These are phyloP conservation scores for Aspidapion aeneum DNA, from an alignment of 2,888 invertebrate species.

Conservation along the genomic window DNA sequence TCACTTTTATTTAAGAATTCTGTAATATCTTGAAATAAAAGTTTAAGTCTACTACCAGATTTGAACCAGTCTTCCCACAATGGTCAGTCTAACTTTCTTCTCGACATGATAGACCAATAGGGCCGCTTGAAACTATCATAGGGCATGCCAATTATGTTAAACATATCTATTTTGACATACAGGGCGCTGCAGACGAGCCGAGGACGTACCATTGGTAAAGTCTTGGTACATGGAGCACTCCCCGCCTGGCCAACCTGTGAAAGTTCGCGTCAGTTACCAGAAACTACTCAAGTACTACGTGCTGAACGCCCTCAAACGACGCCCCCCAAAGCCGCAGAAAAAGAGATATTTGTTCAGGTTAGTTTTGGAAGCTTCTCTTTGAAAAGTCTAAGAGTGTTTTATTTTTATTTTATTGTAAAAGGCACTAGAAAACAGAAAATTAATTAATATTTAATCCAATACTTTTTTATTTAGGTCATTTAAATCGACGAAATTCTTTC, in stretches of 20 bases:
- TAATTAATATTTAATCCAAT: too few species aligned
- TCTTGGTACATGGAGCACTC: constrained; percentile 96
- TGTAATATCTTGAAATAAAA: too few species aligned
- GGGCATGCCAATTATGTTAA: too few species aligned
- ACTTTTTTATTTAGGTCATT: constrained; percentile 90
- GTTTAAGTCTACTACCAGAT: too few species aligned
- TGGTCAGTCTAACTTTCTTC: too few species aligned
- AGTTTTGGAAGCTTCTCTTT: neutral
- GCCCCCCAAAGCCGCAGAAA: constrained; percentile 98
- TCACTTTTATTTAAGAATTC: too few species aligned
- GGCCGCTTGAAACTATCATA: too few species aligned
- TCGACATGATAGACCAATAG: too few species aligned
- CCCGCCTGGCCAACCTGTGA: constrained; percentile 95
- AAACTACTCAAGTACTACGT: constrained; percentile 98
- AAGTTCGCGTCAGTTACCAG: constrained; percentile 98
- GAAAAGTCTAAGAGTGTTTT: neutral
- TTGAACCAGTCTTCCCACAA: too few species aligned
- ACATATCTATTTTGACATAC: constrained; percentile 10
- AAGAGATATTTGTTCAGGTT: constrained; percentile 97
- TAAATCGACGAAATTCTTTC: constrained; percentile 99
- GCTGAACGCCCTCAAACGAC: constrained; percentile 94
- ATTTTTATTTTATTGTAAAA: neutral
- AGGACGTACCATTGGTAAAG: constrained; percentile 97
- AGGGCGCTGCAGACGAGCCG: constrained; percentile 89
- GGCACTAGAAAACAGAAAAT: too few species aligned